These are phyloP conservation scores for Gasterosteus aculeatus DNA, from an alignment of 2,113 vertebrate genomes.

Conservation along the genomic window DNA sequence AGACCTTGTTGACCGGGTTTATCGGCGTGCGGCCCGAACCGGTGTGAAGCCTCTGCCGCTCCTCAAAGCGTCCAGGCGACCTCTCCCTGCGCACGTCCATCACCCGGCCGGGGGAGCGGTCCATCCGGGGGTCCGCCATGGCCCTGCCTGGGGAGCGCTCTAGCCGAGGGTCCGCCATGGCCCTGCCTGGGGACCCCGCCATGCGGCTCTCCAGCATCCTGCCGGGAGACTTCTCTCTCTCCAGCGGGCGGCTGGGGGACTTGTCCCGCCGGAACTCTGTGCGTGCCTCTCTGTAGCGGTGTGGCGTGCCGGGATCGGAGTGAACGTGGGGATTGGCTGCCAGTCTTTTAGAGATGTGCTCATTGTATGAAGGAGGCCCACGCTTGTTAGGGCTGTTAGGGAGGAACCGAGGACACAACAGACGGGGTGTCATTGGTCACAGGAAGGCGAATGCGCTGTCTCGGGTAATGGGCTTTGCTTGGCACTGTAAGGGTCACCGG, in stretches of 20 bases:
- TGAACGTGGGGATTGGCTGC: slow-evolving; percentile 88
- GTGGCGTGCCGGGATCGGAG: slow-evolving; percentile 92
- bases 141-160: slow-evolving; percentile 91
- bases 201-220: slow-evolving; percentile 89
- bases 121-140: slow-evolving; percentile 88
- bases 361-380: slow-evolving; percentile 96
- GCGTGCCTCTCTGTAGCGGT: slow-evolving; percentile 94
- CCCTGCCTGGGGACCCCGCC: slow-evolving; percentile 74
- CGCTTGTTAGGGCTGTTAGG: slow-evolving; percentile 93
- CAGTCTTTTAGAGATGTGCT: slow-evolving; percentile 98
- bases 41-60: slow-evolving; percentile 90
- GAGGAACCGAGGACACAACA: slow-evolving; percentile 32
- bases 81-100: slow-evolving; percentile 90
- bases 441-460: neutral
- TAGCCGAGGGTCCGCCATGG: slow-evolving; percentile 88
- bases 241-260: slow-evolving; percentile 90
- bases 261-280: slow-evolving; percentile 94
- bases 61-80: slow-evolving; percentile 91
- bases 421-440: slow-evolving; percentile 16
- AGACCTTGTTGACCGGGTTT: slow-evolving; percentile 92
- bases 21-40: slow-evolving; percentile 91
- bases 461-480: slow-evolving; percentile 31
- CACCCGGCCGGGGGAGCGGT: slow-evolving; percentile 87
- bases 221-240: slow-evolving; percentile 94
- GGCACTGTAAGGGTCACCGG: slow-evolving; percentile 20